Evolutionary conservation across 2,888 invertebrate genomes (phyloP), one percentile per base, ranked within the genome.

Genomic region (Holacanthella duospinosa): DNA sequence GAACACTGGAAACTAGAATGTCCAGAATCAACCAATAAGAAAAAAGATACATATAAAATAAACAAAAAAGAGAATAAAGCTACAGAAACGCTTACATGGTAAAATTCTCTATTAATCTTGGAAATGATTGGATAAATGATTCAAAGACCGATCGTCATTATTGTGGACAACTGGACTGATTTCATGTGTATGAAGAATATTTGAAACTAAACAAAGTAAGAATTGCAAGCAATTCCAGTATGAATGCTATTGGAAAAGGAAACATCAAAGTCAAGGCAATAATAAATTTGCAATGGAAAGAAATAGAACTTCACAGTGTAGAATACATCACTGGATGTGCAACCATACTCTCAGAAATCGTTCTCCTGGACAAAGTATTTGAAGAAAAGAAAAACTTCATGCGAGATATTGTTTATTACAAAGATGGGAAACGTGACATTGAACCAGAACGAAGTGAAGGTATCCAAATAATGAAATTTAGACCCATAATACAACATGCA

Each of bases 291-390:
- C 28, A 61, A 24, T 66, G 66, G 66, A 25, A 36, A 48, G 48
- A 59, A 9, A 61, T 66, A 9, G 43, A 59, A 21, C 28, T 68
- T 0, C 43, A 56, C 0, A 57, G 62, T 60, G 66, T 64, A 6
- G 63, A 68, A 6, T 58, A 64, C 28, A 55, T 68, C 1, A 61
- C 57, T 0, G 64, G 63, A 2, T 64, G 64, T 28, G 60, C 59
- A 1, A 64, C 63, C 48, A 58, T 68, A 0, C 59, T 68, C 58
- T 68, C 68, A 1, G 68, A 66, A 56, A 64, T 64, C 24, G 55
- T 63, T 1, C 43, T 68, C 43, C 16, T 66, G 2, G 57, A 57
- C 6, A 66, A 64, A 48, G 68, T 65, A 4, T 61, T 59, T 19
- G 43, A 55, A 55, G 66, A 66, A 1, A 2, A 0, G 0, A 67